phyloP scores from a whole-genome alignment of 2,113 vertebrate species.

The Hucho hucho region DNA sequence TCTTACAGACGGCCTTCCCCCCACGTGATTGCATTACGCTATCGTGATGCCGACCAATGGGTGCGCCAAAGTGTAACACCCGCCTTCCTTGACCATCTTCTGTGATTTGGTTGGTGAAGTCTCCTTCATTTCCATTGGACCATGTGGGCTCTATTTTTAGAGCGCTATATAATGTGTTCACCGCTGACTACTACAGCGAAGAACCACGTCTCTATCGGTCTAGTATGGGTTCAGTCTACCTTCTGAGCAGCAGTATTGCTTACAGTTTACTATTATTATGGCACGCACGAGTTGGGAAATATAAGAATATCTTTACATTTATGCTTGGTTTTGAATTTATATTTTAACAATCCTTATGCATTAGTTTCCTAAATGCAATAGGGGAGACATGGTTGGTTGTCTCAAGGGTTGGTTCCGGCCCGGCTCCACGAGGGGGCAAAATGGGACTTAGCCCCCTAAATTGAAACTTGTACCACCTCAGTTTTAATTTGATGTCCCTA shows the following conservation, averaged over 20 bases:
- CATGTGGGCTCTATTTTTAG: conserved; percentile 84
- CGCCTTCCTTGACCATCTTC: conserved; percentile 71
- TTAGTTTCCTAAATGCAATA: too few species aligned
- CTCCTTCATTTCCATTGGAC: conserved; percentile 69
- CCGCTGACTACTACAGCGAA: conserved; percentile 28
- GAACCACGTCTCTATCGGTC: conserved; percentile 38
- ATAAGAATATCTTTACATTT: neutral
- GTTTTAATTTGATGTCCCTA: too few species aligned
- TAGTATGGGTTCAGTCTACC: neutral
- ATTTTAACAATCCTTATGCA: neutral
- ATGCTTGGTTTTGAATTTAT: neutral
- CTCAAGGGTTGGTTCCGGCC: too few species aligned
- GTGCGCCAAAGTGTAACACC: conserved; percentile 35
- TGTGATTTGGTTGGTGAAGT: conserved; percentile 68
- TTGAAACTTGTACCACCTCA: too few species aligned
- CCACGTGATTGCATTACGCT: conserved; percentile 74
- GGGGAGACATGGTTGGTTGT: too few species aligned
- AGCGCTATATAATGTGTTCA: conserved; percentile 78
- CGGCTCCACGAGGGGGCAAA: too few species aligned
- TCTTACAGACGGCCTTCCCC: conserved; percentile 74
- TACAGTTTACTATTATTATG: neutral
- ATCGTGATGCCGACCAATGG: conserved; percentile 70
- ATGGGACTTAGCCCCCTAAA: too few species aligned
- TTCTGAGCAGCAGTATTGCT: conserved; percentile 1
- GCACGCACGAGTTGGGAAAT: neutral